Base-by-base conservation (phyloP, 2,888 invertebrate genomes). In the Parapristionchus giblindavisi region DNA sequence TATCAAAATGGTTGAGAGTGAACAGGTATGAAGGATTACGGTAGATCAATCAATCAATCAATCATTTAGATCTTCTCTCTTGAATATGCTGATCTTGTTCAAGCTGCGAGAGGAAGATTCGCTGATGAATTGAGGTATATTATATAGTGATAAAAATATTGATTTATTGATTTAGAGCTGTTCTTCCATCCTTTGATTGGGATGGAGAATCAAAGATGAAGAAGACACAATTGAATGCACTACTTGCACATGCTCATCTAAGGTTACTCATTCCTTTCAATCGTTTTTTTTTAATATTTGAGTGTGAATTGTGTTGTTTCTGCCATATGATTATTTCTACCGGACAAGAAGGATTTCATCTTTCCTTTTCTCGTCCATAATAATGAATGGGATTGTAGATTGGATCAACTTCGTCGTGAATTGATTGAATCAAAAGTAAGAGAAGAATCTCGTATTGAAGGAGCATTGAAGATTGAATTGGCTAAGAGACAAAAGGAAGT, bases 161-260 rank as follows among this genome's bases (percentile, higher is more conserved):
- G 0, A 43, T 29, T 66, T n/a, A 38, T 11, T 29, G 21, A 27
- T 75, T 4, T 51, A 78, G 77, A 56, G 80, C 80, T 32, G 74
- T 80, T 27, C 66, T 79, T 60, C 80, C 80, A 3, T 61, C 76
- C 21, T 75, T 75, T 36, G 75, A 75, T 61, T 77, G 77, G 77
- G 56, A 66, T 68, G 51, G 38, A 40, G 78, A 76, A 73, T 75
- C 66, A 38, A 76, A 77, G 51, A 51, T 79, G 68, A 80, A 80
- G 63, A 77, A 78, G 60, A 91, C 91, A 6, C 92, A 94, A 80
- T 90, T 94, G 82, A 93, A 94, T 89, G 89, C 93, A 40, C 92
- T 94, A 85, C 91, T 94, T 32, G 90, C 93, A 56, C 93, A 94
- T 85, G 93, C 93, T 61, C 93, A 93, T 85, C 91, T 92, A 43